Evolutionary conservation across 2,113 vertebrate genomes (phyloP).

Genomic region (Zosterops lateralis): DNA sequence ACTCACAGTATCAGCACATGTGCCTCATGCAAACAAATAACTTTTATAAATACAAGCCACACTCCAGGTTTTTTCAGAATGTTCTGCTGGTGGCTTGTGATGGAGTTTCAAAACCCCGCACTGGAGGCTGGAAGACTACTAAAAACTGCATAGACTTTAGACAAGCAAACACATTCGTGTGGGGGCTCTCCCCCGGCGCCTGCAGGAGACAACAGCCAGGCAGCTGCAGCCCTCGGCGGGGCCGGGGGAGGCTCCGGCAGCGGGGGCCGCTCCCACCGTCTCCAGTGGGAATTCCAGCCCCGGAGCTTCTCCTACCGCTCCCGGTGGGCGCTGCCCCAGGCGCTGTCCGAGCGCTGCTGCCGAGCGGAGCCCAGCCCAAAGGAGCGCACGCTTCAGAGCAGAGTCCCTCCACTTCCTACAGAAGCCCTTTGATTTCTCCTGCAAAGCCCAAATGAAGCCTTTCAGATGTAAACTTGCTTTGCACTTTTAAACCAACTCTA

Average conservation of each 20-base stretch:
- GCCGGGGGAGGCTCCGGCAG: background rate
- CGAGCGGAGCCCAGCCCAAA: background rate
- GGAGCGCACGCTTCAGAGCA: rapidly evolving
- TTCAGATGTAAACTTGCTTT: background rate
- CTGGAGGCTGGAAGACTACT: conserved; percentile 36
- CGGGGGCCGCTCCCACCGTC: background rate
- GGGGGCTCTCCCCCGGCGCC: conserved; percentile 1
- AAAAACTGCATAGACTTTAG: conserved; percentile 41
- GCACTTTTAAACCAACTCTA: background rate
- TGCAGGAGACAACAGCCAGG: conserved; percentile 11
- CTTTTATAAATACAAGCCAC: conserved; percentile 51
- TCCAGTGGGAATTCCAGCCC: background rate
- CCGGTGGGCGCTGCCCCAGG: background rate
- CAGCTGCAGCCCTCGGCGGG: background rate
- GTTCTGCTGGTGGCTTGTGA: background rate
- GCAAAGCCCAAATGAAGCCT: background rate
- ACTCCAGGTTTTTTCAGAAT: background rate
- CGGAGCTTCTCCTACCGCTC: background rate
- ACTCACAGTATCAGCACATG: conserved; percentile 67
- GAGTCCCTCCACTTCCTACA: background rate
- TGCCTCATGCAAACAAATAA: conserved; percentile 56
- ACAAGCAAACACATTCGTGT: background rate
- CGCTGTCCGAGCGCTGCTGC: background rate
- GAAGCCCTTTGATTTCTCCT: background rate
- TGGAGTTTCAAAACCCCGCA: conserved; percentile 23